Evolutionary conservation across 1,140 invertebrate genomes (phyloP), one percentile per base, ranked within the genome.

Genomic region (Homarus americanus): DNA sequence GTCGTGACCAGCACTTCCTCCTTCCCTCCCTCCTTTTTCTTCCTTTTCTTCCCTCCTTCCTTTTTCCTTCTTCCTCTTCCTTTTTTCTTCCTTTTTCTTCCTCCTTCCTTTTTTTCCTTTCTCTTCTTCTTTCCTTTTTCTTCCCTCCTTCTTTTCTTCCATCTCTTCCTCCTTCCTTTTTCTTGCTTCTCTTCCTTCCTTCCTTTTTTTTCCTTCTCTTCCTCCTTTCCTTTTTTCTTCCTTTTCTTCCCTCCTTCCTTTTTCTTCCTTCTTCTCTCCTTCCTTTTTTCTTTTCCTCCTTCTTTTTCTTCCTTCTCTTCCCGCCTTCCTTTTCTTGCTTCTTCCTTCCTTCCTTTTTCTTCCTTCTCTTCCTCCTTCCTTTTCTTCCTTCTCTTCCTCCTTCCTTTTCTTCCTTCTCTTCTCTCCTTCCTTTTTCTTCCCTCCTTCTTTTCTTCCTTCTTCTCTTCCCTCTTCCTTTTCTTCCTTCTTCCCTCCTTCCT

Each of bases 211-310:
- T 75, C 72, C 20, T 10, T 36, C 1, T 36, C 2, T 75, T 1
- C 36, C 7, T 75, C 32, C 72, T 38, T 36, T 36, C 36, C 28
- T 36, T 75, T 38, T 40, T 0, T 75, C 34, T 24, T 20, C 4
- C 58, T 20, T 24, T 63, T 20, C 24, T 17, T 63, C 53, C 9
- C 53, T 63, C 53, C 2, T 17, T 75, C 72, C 24, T 32, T 2
- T 2, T 32, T 72, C 2, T 72, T 2, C n/a, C 66, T 72, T 34
- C n/a, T 72, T 12, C 75, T 78, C 75, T 41, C 36, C 40, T 17
- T 80, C 78, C 40, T 38, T 78, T 20, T 78, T 32, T 72, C 66
- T 72, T 34, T 72, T 28, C 36, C 79, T 58, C 32, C 28, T 36
- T 53, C 40, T 53, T 44, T 63, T 49, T 82, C 40, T 20, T 49